These are phyloP conservation scores for Mandrillus leucophaeus DNA, from an alignment of 2,113 vertebrate genomes.

Conservation along the genomic window DNA sequence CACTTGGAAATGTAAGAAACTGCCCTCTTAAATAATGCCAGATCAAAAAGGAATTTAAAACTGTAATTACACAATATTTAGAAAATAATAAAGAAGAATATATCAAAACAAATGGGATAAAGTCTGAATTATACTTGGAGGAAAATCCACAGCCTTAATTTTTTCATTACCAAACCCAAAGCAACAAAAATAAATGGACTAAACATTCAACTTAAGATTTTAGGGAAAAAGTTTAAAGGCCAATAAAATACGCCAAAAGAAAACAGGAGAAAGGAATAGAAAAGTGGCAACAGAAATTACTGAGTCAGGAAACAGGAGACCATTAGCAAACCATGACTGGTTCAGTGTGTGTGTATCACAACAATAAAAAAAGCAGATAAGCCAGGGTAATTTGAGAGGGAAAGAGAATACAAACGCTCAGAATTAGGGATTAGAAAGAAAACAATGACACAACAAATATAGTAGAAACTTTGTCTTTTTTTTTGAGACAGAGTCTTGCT, in stretches of 20 bases:
- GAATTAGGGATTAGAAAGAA: neutral
- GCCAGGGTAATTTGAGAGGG: neutral
- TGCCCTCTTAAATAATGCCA: neutral
- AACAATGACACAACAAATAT: neutral
- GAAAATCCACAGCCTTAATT: slow-evolving; percentile 13
- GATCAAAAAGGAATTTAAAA: slow-evolving; percentile 31
- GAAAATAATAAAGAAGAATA: slow-evolving; percentile 1
- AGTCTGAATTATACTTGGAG: neutral
- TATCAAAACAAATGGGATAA: neutral
- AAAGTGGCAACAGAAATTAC: neutral
- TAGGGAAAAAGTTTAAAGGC: neutral
- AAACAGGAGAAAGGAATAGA: neutral
- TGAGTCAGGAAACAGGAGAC: neutral
- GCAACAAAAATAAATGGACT: slow-evolving; percentile 34
- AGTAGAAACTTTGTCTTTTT: neutral
- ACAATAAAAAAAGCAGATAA: neutral
- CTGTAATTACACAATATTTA: neutral
- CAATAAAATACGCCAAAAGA: slow-evolving; percentile 2
- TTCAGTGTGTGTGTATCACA: neutral
- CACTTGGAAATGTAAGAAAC: slow-evolving; percentile 31
- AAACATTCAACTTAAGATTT: slow-evolving; percentile 9
- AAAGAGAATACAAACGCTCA: neutral
- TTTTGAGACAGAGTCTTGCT: no score
- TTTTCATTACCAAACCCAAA: slow-evolving; percentile 44
- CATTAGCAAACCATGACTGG: no score